Base-by-base conservation (phyloP, 2,888 invertebrate genomes). In the Cinara cedri region DNA sequence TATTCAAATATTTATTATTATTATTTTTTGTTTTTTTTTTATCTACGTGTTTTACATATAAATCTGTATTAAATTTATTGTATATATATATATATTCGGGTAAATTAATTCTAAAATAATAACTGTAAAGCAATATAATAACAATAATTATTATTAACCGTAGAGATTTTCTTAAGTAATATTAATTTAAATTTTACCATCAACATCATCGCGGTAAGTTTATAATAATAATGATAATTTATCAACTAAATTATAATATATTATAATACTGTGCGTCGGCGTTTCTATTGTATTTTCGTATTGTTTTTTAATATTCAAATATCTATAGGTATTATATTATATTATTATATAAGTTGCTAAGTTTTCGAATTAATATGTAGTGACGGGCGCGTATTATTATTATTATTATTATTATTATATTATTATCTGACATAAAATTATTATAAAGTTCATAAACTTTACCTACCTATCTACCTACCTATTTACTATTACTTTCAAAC, bases 351-450 rank as follows among this genome's bases (percentile, higher is more conserved):
- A 34, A 34, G 34, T 60, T 34, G 26, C 63, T 44, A 63, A 21
- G 63, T 63, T 63, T 63, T 21, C 19, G 19, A 63, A 34, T 44
- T 63, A 44, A 63, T 63, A 44, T 63, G 19, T 19, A 11, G 21
- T 44, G 60, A 60, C n/a, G 60, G 34, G 60, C 21, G 21, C 6
- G 34, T 51, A 51, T 16, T 51, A 49, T 49, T 49, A 57, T 63
- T 63, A 44, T 63, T 49, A 49, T 49, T 49, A 49, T 49, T 49
- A 49, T 49, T n/a, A 57, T 63, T 63, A 44, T 49, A 49, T 49
- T n/a, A 57, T 63, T 63, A 44, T 63, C 19, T 63, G 44, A 16
- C 11, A 44, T 63, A 13, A 19, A 44, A 44, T 63, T 44, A 63
- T 42, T 44, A 63, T 42, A 21, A 34, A 63, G 63, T 63, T 63